A percentile compares a stretch with the other conserved stretches of the same genome.
phyloP scores from a whole-genome alignment of 92 coral and sea anemone species.

The Paragorgia papillata region DNA sequence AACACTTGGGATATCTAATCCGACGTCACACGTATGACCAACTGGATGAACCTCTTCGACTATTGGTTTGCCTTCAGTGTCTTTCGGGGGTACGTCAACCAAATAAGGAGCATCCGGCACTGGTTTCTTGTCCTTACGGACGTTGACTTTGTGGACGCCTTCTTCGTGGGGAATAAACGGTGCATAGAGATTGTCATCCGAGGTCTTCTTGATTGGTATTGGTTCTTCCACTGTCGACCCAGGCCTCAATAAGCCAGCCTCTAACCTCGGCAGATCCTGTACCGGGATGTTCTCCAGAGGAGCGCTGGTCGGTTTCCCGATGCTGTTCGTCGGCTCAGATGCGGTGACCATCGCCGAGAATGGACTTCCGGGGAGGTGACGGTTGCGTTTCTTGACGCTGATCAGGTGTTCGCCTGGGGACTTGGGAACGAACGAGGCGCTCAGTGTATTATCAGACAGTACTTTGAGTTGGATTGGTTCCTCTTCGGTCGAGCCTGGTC shows the following conservation, averaged over 20 bases:
- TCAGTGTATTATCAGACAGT: constrained; percentile 73
- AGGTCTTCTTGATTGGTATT: constrained; percentile 75
- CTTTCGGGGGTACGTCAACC: constrained; percentile 72
- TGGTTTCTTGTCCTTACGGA: constrained; percentile 77
- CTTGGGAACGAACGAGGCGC: constrained; percentile 83
- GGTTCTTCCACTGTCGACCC: constrained; percentile 78
- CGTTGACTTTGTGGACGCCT: constrained; percentile 89
- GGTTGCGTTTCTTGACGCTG: constrained; percentile 76
- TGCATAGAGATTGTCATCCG: constrained; percentile 90
- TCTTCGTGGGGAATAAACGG: constrained; percentile 96
- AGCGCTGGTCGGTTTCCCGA: constrained; percentile 89
- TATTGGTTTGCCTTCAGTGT: constrained; percentile 62
- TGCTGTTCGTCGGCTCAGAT: constrained; percentile 85
- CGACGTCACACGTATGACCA: constrained; percentile 89
- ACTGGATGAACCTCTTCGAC: constrained; percentile 96
- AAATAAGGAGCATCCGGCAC: constrained; percentile 82
- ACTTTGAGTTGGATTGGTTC: constrained; percentile 79
- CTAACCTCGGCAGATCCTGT: constrained; percentile 78
- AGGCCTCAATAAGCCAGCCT: constrained; percentile 88
- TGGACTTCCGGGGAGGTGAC: constrained; percentile 92
- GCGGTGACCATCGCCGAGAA: constrained; percentile 94
- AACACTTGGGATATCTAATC: constrained; percentile 88
- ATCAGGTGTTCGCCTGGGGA: constrained; percentile 94
- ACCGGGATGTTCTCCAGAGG: constrained; percentile 67
- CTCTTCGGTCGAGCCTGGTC: constrained; percentile 80